Percentiles rank a stretch among this genome's conserved stretches.
These are phyloP conservation scores for Hedychridium roseum DNA, from an alignment of 2,888 invertebrate genomes.

Conservation along the genomic window DNA sequence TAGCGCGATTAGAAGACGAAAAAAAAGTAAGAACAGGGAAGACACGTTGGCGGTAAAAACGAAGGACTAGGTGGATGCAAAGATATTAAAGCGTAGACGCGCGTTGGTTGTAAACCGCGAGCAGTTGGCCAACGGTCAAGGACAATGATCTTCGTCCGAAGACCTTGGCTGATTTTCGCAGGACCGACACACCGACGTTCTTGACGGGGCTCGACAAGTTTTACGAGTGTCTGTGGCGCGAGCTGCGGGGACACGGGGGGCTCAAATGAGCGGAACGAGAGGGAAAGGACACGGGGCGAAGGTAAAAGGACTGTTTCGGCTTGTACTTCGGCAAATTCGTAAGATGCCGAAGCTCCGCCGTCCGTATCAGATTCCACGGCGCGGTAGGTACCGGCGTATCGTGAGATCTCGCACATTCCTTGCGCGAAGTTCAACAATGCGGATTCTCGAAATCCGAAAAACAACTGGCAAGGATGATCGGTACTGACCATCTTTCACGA, in stretches of 20 bases:
- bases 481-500: too few species aligned
- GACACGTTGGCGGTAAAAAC: conserved; percentile 7
- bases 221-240: conserved; percentile 33
- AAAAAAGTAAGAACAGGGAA: neutral
- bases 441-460: too few species aligned
- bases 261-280: conserved; percentile 19
- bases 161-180: too few species aligned
- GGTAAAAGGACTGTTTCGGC: conserved; percentile 8
- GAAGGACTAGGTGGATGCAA: conserved; percentile 4
- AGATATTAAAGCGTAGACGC: neutral
- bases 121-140: conserved; percentile 30
- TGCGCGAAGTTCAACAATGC: conserved; percentile 36
- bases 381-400: conserved; percentile 47
- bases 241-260: conserved; percentile 17
- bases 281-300: neutral
- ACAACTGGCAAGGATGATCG: too few species aligned
- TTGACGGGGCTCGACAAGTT: conserved; percentile 31
- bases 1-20: neutral
- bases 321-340: conserved; percentile 39
- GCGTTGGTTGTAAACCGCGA: neutral
- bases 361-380: conserved; percentile 51
- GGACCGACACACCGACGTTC: conserved; percentile 6
- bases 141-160: conserved; percentile 25
- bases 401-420: conserved; percentile 55
- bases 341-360: conserved; percentile 27